Evolutionary conservation across 2,797 vertebrate species (phyloP).

Genomic region (Sebastiscus tertius): DNA sequence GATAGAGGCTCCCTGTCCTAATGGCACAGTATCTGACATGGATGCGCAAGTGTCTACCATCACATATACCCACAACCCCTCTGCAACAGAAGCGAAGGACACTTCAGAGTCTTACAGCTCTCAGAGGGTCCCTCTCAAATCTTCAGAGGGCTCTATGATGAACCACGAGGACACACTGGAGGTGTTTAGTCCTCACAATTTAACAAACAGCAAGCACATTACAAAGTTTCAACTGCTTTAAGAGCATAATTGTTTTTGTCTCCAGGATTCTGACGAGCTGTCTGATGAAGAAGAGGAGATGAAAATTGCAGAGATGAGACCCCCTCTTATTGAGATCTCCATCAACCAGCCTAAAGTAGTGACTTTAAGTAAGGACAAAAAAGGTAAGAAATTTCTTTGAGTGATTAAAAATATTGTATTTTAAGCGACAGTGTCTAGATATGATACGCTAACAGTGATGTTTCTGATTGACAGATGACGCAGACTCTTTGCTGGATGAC

Average conservation of each 20-base stretch:
- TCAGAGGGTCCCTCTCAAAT: conserved; percentile 82
- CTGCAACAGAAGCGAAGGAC: conserved; percentile 53
- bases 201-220: neutral
- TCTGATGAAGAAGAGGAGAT: conserved; percentile 98
- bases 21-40: conserved; percentile 83
- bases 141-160: conserved; percentile 82
- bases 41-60: conserved; percentile 79
- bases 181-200: conserved; percentile 61
- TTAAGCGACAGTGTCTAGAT: neutral
- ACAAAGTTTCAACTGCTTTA: neutral
- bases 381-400: conserved; percentile 82
- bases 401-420: neutral
- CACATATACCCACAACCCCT: conserved; percentile 64
- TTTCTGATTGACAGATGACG: conserved; percentile 83
- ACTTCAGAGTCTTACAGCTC: conserved; percentile 75
- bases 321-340: conserved; percentile 95
- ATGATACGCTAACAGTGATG: neutral
- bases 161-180: conserved; percentile 92
- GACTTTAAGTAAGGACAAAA: conserved; percentile 94
- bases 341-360: conserved; percentile 98
- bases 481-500: conserved; percentile 95
- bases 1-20: conserved; percentile 84
- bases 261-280: conserved; percentile 95
- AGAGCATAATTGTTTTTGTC: neutral
- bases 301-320: conserved; percentile 97